Conservation (phyloP, 2,888 invertebrate species). For the Drosophila imparisetae region DNA sequence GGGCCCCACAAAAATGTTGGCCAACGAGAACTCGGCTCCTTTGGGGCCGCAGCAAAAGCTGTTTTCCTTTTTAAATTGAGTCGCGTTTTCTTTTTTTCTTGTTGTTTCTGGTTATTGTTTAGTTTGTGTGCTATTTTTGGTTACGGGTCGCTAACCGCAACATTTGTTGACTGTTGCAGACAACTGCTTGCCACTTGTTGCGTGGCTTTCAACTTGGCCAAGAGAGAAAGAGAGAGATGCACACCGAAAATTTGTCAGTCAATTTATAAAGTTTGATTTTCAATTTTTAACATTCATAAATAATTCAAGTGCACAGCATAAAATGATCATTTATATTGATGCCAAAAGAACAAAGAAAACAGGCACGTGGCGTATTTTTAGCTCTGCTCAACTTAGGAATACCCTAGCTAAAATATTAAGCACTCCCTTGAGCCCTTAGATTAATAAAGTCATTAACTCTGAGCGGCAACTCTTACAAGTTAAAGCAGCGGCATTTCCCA, state of each 20-base stretch:
- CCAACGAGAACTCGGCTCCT: slow-evolving; percentile 19
- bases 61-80: slow-evolving; percentile 33
- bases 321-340: slow-evolving; percentile 37
- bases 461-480: not conserved
- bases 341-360: not conserved
- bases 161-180: slow-evolving; percentile 34
- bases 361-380: not conserved
- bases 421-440: not conserved
- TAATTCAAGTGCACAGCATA: slow-evolving; percentile 47
- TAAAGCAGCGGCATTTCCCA: not conserved
- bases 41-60: slow-evolving; percentile 28
- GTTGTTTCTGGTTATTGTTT: not conserved
- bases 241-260: slow-evolving; percentile 5
- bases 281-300: slow-evolving; percentile 57
- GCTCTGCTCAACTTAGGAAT: not conserved
- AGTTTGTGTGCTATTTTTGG: slow-evolving; percentile 8
- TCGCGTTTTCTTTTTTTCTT: not conserved
- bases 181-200: slow-evolving; percentile 63
- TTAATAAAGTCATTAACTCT: no score
- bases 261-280: slow-evolving; percentile 36
- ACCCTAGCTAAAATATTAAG: not conserved
- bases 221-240: not conserved
- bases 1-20: slow-evolving; percentile 15
- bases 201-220: slow-evolving; percentile 38
- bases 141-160: slow-evolving; percentile 47